Evolutionary conservation across 2,888 invertebrate genomes (phyloP), one percentile per base, ranked within the genome.

Genomic region (Synergus itoensis): DNA sequence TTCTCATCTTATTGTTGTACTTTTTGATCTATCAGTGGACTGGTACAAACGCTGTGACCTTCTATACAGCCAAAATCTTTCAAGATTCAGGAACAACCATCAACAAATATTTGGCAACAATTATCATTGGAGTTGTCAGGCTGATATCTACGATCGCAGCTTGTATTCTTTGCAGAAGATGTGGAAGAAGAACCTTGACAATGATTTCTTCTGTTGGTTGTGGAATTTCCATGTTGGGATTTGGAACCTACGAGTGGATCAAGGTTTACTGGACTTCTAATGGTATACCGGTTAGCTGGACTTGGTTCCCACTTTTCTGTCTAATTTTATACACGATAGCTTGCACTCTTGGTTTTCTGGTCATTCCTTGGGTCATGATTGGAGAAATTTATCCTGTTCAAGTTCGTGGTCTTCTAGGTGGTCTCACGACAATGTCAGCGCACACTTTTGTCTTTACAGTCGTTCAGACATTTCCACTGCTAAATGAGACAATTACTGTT

Each of bases 351-450:
- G 95, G 95, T 12, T 95, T 95, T 86, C 91, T 95, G 75, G 95
- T 95, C 62, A 94, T 95, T 21, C 95, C 95, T 0, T 95, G 95
- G 95, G 94, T 95, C 12, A 95, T 95, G 95, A 95, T 95, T 79
- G 95, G 95, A n/a, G 95, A 95, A 90, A 94, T 95, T 41, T 95
- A 95, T 90, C 95, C 95, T 0, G 94, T 92, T 0, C 92, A 95
- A 93, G 94, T 95, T 1, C 94, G 95, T 4, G 95, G 95, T 0
- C 92, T 95, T 9, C 92, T 95, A 4, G 95, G 95, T 0, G 95
- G 95, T 0, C 87, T 95, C 88, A 95, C 95, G 0, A 95, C 95
- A 0, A 95, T 95, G 88, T 93, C 93, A 0, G 95, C 95, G 0
- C 95, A 95, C 84, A 88, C 93, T 60, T 95, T 94, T 0, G 94